These are phyloP conservation scores for Datnioides undecimradiatus DNA, from an alignment of 2,113 vertebrate genomes.

Conservation along the genomic window DNA sequence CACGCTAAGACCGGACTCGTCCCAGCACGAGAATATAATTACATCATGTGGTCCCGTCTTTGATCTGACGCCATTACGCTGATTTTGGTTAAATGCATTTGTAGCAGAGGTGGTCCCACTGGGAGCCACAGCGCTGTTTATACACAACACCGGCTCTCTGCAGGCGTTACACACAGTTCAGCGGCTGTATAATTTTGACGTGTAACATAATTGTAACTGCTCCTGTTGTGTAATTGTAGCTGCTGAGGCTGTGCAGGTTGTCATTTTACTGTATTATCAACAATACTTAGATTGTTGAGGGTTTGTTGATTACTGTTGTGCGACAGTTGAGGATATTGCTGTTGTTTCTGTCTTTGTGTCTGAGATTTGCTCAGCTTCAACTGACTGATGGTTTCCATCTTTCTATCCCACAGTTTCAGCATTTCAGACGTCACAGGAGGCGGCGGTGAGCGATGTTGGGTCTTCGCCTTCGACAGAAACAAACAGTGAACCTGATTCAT, in stretches of 20 bases:
- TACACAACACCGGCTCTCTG: neutral
- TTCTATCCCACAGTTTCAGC: neutral
- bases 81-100: neutral
- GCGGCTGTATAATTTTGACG: constrained; percentile 4
- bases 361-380: neutral
- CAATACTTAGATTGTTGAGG: neutral
- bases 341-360: neutral
- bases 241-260: neutral
- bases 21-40: constrained; percentile 9
- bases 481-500: neutral
- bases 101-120: neutral
- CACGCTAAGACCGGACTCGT: neutral
- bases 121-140: neutral
- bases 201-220: neutral
- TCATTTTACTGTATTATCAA: neutral
- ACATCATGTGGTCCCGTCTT: neutral
- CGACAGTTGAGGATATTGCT: neutral
- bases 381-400: neutral
- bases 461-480: neutral
- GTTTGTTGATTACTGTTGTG: neutral
- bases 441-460: neutral
- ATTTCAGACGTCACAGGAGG: neutral
- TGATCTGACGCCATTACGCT: neutral
- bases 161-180: neutral
- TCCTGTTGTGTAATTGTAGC: constrained; percentile 12